These are phyloP conservation scores for Astyanax mexicanus DNA, from an alignment of 2,797 vertebrate genomes.

Conservation along the genomic window DNA sequence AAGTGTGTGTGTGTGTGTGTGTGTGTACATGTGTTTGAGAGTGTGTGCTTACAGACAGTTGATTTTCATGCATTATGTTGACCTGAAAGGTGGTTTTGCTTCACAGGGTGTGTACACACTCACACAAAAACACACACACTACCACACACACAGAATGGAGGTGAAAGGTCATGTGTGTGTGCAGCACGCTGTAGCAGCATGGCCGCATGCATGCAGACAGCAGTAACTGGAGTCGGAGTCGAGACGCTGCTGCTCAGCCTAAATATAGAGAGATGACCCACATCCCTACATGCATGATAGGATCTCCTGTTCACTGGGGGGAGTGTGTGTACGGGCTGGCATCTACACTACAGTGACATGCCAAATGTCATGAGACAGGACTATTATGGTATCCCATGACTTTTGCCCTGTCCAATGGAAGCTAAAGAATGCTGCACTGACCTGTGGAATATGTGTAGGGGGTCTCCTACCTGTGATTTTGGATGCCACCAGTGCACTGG, in stretches of 20 bases:
- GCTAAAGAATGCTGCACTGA: no score
- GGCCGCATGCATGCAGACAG: not conserved
- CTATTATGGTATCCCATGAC: no score
- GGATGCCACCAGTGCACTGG: not conserved
- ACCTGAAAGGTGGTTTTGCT: not conserved
- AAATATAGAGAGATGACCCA: conserved; percentile 55
- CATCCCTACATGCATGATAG: not conserved
- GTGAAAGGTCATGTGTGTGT: not conserved
- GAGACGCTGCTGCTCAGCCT: conserved; percentile 13
- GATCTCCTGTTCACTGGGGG: not conserved
- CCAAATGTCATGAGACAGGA: no score
- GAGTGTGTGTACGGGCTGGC: not conserved
- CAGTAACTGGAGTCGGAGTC: not conserved
- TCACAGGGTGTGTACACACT: not conserved
- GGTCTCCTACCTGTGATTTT: not conserved
- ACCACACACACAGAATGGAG: not conserved
- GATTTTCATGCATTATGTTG: not conserved
- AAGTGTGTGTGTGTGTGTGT: conserved; percentile 8
- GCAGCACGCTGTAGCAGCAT: not conserved
- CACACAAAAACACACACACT: not conserved
- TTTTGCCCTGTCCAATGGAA: no score
- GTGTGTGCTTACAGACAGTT: not conserved
- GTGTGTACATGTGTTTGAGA: not conserved
- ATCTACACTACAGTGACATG: not conserved
- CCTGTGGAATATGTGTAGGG: no score